phyloP scores from a whole-genome alignment of 2,113 vertebrate genomes.

The Phylloscopus trochilus region DNA sequence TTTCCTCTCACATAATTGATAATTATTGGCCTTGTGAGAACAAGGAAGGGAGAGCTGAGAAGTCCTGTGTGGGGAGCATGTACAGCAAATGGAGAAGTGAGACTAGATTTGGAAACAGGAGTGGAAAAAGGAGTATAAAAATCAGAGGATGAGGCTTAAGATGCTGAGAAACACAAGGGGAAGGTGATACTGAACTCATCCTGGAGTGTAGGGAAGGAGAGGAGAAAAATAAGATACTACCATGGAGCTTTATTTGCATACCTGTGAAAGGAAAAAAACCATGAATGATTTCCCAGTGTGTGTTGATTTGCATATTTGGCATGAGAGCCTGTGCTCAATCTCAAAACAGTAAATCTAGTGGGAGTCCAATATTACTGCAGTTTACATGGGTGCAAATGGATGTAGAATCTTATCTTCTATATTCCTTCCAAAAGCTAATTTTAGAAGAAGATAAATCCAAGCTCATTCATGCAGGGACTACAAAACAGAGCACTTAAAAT shows the following conservation, averaged over 20 bases:
- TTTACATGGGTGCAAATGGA: neutral
- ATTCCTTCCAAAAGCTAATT: constrained; percentile 5
- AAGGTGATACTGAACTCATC: neutral
- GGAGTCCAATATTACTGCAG: neutral
- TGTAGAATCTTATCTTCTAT: neutral
- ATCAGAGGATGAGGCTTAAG: neutral
- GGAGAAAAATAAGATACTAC: neutral
- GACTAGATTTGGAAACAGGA: neutral
- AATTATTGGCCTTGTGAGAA: neutral
- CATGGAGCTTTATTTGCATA: neutral
- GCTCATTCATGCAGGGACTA: neutral
- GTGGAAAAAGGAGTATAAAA: neutral
- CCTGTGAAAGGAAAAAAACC: neutral
- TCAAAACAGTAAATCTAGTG: neutral
- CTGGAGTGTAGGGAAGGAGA: neutral
- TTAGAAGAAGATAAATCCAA: constrained; percentile 21
- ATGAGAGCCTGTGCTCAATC: neutral
- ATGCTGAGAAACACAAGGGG: neutral
- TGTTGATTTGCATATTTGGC: constrained; percentile 25
- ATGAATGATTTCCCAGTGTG: neutral
- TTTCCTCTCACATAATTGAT: neutral
- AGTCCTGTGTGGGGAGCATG: neutral
- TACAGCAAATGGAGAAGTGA: neutral
- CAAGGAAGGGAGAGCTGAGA: neutral
- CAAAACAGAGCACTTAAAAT: neutral